Conservation (phyloP, 2,113 vertebrate genomes). For the Eurystomus gularis region DNA sequence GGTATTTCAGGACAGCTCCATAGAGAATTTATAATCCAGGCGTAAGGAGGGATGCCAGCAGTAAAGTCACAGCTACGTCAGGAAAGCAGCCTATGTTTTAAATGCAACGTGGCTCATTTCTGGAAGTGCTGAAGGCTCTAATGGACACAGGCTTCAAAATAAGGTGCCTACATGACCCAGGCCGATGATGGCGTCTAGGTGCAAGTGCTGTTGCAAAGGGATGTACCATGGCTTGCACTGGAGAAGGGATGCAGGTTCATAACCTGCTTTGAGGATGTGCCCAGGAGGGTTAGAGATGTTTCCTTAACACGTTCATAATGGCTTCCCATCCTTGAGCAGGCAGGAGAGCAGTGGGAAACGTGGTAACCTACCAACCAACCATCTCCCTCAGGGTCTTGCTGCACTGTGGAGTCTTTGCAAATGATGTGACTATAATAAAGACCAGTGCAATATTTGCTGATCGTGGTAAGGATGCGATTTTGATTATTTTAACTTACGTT, state of each 20-base stretch:
- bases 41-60: neutral
- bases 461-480: neutral
- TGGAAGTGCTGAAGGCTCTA: neutral
- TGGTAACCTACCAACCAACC: neutral
- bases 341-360: neutral
- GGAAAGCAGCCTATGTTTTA: neutral
- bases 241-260: neutral
- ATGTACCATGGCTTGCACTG: rapidly evolving
- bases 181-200: neutral
- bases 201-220: neutral
- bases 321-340: neutral
- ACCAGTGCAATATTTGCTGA: neutral
- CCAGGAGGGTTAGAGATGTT: neutral
- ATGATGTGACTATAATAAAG: neutral
- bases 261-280: neutral
- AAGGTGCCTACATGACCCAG: rapidly evolving
- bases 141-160: neutral
- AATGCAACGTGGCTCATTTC: neutral
- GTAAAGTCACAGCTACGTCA: neutral
- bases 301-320: rapidly evolving
- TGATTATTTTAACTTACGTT: neutral
- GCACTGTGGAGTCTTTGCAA: neutral
- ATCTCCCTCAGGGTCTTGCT: neutral
- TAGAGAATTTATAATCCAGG: neutral
- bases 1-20: neutral